Conservation (phyloP, 2,888 invertebrate species). For the Hermaeophaga mercurialis region DNA sequence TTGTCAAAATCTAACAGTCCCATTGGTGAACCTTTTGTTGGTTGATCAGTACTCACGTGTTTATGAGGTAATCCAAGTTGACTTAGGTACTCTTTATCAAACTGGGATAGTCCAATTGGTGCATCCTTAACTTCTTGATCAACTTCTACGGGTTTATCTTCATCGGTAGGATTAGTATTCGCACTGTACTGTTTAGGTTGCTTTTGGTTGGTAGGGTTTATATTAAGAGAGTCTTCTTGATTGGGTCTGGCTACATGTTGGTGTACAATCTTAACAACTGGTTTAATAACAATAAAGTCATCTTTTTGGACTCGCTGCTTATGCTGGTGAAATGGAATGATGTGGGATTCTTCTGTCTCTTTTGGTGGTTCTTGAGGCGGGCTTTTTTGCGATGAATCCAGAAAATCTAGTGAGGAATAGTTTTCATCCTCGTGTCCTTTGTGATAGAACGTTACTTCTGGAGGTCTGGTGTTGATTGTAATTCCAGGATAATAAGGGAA, state of each 20-base stretch:
- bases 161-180: background rate
- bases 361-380: too few relatives aligned
- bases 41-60: background rate
- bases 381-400: too few relatives aligned
- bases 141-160: background rate
- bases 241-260: too few relatives aligned
- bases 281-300: too few relatives aligned
- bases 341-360: too few relatives aligned
- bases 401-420: background rate
- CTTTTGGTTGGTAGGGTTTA: too few relatives aligned
- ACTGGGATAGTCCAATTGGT: background rate
- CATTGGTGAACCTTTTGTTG: background rate
- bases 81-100: background rate
- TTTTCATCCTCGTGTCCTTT: background rate
- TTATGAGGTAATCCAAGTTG: background rate
- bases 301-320: too few relatives aligned
- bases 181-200: too few relatives aligned
- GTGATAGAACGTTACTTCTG: background rate
- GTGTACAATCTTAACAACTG: too few relatives aligned
- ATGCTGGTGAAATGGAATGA: too few relatives aligned
- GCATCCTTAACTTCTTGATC: background rate
- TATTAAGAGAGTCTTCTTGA: too few relatives aligned
- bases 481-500: background rate
- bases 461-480: background rate
- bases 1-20: background rate